Percentiles rank a stretch among this genome's conserved stretches.
phyloP scores from a whole-genome alignment of 2,797 vertebrate genomes.

The Chrosomus eos region DNA sequence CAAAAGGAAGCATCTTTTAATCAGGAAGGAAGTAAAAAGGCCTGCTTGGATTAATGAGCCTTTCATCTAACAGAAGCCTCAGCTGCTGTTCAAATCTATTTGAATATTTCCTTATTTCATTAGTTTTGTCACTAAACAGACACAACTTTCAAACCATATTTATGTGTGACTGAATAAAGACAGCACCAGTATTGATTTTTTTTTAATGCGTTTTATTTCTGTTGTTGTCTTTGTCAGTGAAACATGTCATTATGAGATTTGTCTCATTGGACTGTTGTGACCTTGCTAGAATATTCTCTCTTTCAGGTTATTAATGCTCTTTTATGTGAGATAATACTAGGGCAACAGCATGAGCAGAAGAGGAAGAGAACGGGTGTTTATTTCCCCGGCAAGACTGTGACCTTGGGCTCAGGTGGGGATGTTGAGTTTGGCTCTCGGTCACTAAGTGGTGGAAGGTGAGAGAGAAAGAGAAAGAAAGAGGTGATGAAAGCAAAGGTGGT shows the following conservation, averaged over 20 bases:
- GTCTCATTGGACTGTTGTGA: not conserved
- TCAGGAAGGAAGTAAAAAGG: not conserved
- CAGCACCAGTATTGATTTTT: too few species aligned
- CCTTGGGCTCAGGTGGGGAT: slow-evolving; percentile 48
- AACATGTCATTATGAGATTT: slow-evolving; percentile 1
- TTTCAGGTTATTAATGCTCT: slow-evolving; percentile 29
- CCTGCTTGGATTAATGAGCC: slow-evolving; percentile 4
- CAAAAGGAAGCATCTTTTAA: slow-evolving; percentile 11
- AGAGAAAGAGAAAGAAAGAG: not conserved
- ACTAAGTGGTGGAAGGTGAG: slow-evolving; percentile 23
- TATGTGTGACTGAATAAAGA: not conserved
- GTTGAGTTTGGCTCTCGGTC: slow-evolving; percentile 40
- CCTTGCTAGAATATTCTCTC: not conserved
- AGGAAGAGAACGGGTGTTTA: slow-evolving; percentile 8
- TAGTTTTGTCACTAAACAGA: slow-evolving; percentile 11
- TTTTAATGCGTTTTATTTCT: not conserved
- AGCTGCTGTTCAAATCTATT: not conserved
- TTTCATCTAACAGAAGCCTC: slow-evolving; percentile 33
- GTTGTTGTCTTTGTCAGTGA: not conserved
- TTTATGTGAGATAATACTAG: slow-evolving; percentile 12
- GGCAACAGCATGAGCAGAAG: slow-evolving; percentile 23
- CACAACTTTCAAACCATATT: not conserved
- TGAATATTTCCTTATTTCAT: not conserved
- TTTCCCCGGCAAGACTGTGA: slow-evolving; percentile 33
- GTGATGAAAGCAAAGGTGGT: not conserved